Evolutionary conservation across 2,797 vertebrate genomes (phyloP).

Genomic region (Acrocephalus scirpaceus): DNA sequence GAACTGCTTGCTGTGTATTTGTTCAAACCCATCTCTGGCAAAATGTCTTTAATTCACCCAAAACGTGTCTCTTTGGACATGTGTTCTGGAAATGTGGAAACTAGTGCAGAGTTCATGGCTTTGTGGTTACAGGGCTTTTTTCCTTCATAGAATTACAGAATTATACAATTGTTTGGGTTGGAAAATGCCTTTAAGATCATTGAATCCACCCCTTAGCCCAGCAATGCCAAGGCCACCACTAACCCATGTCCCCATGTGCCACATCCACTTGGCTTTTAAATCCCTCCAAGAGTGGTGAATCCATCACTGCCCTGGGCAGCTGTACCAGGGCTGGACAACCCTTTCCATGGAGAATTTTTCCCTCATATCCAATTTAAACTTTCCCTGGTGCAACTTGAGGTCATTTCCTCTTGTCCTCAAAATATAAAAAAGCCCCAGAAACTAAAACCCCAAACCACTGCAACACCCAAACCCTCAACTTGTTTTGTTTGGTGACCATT

Average conservation of each 20-base stretch:
- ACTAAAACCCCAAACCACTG: neutral
- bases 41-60: neutral
- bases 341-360: neutral
- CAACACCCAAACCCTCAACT: neutral
- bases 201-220: neutral
- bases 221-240: neutral
- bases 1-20: rapidly evolving
- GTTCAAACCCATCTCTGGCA: neutral
- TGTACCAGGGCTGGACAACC: neutral
- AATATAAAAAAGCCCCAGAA: neutral
- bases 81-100: neutral
- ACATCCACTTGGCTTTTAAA: neutral
- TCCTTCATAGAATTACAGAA: neutral
- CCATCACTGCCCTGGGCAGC: neutral
- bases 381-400: neutral
- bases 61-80: neutral
- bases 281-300: neutral
- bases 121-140: neutral
- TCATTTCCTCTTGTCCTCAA: neutral
- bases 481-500: neutral
- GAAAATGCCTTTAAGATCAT: neutral
- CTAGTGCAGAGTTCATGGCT: neutral
- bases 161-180: neutral
- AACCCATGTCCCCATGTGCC: neutral
- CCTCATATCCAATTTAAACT: neutral